These are phyloP conservation scores for Hyperopisus bebe DNA, from an alignment of 2,113 vertebrate species.

Conservation along the genomic window DNA sequence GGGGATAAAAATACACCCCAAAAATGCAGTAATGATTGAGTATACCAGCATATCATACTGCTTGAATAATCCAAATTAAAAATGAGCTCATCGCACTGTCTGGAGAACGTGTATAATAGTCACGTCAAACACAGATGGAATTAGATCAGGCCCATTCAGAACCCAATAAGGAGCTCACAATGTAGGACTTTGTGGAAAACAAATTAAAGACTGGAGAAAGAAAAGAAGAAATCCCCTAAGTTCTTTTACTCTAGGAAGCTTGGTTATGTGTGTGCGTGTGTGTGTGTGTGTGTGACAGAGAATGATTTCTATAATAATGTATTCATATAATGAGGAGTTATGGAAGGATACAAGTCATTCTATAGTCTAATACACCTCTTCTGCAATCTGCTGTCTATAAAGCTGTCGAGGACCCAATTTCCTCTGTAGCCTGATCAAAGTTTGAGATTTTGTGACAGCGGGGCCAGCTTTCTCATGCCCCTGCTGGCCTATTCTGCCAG, in stretches of 20 bases:
- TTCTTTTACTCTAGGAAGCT: background rate
- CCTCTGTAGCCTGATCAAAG: constrained; percentile 4
- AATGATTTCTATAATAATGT: background rate
- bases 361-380: background rate
- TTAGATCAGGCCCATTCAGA: background rate
- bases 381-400: background rate
- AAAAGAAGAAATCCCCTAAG: background rate
- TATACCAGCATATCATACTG: background rate
- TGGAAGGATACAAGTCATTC: constrained; percentile 16
- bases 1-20: background rate
- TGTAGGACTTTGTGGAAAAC: background rate
- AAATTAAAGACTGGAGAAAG: background rate
- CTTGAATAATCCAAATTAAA: background rate
- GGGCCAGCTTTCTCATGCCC: background rate
- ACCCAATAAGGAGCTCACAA: background rate
- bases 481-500: background rate
- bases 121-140: background rate
- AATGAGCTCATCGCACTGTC: background rate
- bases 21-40: background rate
- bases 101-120: background rate
- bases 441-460: background rate
- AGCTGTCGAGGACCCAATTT: background rate
- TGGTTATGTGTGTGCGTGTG: background rate
- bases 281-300: background rate
- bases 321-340: constrained; percentile 16